Percentiles rank a stretch among this genome's conserved stretches.
Conservation (phyloP, 2,113 vertebrate genomes). For the Pseudopipra pipra region DNA sequence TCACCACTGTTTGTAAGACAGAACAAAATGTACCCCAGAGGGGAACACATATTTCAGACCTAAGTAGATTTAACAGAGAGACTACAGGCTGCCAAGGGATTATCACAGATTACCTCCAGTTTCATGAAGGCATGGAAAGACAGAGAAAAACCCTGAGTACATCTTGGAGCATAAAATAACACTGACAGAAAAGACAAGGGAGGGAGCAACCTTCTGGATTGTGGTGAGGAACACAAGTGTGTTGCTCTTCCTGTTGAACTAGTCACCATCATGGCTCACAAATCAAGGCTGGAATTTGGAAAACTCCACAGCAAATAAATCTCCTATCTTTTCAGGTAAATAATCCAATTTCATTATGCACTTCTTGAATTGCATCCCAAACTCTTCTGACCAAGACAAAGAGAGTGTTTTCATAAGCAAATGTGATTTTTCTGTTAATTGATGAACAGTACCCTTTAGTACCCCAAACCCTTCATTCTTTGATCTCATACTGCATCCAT, state of each 20-base stretch:
- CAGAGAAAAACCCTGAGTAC: background rate
- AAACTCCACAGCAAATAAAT: background rate
- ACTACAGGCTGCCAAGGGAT: background rate
- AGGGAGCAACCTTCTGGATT: background rate
- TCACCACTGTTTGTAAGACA: background rate
- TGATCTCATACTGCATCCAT: background rate
- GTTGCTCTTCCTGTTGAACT: background rate
- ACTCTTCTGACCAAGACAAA: background rate
- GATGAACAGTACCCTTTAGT: background rate
- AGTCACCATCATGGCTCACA: background rate
- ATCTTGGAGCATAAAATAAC: background rate
- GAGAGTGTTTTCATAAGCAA: background rate
- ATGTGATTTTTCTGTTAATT: background rate
- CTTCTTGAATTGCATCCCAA: background rate
- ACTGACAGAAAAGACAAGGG: background rate
- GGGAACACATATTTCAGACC: background rate
- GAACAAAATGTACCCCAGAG: background rate
- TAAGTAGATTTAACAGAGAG: background rate
- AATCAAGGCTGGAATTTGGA: background rate
- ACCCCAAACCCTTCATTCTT: background rate
- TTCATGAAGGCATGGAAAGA: background rate
- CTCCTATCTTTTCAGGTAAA: fast-evolving
- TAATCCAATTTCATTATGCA: background rate
- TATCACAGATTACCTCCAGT: background rate
- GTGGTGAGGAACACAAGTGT: background rate